phyloP scores from a whole-genome alignment of 2,113 vertebrate species.

The Falcunculus frontatus region DNA sequence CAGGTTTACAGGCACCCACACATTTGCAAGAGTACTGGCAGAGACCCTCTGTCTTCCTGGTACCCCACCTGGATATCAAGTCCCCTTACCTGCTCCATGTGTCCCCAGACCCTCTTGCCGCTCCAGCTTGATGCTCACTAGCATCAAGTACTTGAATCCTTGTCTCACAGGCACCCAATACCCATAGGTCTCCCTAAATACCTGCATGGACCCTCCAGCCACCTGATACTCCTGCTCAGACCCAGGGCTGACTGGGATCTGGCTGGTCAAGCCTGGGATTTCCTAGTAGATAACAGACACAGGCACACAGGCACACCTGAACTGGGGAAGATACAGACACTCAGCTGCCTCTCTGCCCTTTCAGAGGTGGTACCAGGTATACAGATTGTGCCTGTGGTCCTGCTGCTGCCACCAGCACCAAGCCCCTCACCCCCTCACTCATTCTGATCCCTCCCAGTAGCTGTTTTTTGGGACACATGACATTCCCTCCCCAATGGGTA shows the following conservation, averaged over 20 bases:
- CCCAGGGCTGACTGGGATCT: no score
- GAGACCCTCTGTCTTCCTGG: background rate
- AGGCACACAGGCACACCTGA: background rate
- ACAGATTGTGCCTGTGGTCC: background rate
- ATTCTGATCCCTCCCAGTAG: background rate
- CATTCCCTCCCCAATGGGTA: accelerated
- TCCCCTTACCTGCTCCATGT: background rate
- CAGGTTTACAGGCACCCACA: background rate
- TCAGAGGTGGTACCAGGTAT: background rate
- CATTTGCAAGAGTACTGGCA: background rate
- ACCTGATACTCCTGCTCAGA: no score
- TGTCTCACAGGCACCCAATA: background rate
- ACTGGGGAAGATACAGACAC: background rate
- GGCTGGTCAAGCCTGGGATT: background rate
- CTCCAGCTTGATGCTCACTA: background rate
- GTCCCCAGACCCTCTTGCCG: background rate
- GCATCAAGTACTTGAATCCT: background rate
- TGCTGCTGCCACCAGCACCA: background rate
- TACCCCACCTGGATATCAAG: background rate
- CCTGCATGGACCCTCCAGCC: background rate
- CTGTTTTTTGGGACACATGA: background rate
- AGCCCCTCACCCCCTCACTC: background rate
- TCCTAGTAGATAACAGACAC: background rate
- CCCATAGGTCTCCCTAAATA: background rate
- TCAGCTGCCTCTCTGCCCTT: background rate